phyloP scores from a whole-genome alignment of 2,113 vertebrate genomes.

The Orcinus orca region DNA sequence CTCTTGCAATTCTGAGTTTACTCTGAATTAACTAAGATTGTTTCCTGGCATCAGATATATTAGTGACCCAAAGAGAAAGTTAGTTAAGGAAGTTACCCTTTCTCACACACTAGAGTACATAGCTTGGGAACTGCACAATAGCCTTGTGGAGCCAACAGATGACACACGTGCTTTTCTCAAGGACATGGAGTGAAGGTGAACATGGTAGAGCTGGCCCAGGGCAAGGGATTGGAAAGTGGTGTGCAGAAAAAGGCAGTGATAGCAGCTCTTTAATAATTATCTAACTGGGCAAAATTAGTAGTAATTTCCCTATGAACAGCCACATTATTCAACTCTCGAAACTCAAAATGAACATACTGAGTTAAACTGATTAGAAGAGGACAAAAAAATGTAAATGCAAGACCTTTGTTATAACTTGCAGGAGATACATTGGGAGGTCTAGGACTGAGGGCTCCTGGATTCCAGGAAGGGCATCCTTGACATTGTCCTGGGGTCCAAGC shows the following conservation, averaged over 20 bases:
- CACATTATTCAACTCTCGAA: neutral
- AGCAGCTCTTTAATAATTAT: neutral
- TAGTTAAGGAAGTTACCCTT: neutral
- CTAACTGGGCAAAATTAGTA: neutral
- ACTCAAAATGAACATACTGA: neutral
- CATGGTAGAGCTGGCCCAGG: fast-evolving
- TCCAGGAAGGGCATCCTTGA: neutral
- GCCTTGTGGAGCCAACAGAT: neutral
- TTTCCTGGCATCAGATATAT: neutral
- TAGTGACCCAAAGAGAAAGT: neutral
- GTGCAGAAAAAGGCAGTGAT: neutral
- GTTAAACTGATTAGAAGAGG: neutral
- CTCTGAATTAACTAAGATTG: neutral
- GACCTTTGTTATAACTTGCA: neutral
- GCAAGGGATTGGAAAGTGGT: neutral
- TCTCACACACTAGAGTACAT: neutral
- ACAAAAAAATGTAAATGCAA: neutral
- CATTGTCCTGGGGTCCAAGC: neutral
- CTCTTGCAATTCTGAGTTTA: neutral
- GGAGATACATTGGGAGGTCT: neutral
- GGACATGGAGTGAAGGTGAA: neutral
- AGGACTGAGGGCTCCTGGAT: neutral
- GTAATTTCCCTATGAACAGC: neutral
- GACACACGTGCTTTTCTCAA: neutral
- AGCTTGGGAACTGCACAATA: fast-evolving